Conservation (phyloP, 2,797 vertebrate species). For the Odontamblyopus lacepedii region DNA sequence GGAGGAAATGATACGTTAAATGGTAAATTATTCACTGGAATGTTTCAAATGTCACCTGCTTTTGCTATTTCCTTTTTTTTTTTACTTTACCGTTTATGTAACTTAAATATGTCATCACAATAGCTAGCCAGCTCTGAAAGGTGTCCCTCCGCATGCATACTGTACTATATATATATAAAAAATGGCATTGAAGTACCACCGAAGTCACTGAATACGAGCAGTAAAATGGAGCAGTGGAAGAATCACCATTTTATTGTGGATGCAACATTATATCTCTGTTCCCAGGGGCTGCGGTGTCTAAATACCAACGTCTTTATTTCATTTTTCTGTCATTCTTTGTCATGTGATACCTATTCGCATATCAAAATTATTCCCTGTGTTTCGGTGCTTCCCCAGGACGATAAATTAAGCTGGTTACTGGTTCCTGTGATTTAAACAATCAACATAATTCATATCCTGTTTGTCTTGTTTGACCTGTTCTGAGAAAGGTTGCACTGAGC, state of each 20-base stretch:
- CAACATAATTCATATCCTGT: not conserved
- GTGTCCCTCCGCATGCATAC: too few relatives aligned
- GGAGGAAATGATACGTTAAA: slow-evolving; percentile 82
- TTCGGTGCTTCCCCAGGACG: not conserved
- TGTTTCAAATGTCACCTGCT: slow-evolving; percentile 23
- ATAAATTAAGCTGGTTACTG: not conserved
- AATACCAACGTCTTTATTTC: not conserved
- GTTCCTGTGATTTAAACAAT: not conserved
- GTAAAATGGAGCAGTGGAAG: not conserved
- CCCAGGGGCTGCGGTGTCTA: not conserved
- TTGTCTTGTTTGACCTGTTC: not conserved
- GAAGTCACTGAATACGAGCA: too few relatives aligned
- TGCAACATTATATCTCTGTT: too few relatives aligned
- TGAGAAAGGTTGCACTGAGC: not conserved
- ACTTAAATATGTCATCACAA: slow-evolving; percentile 43
- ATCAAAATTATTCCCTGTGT: not conserved
- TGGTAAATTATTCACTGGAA: slow-evolving; percentile 76
- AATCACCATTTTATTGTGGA: not conserved
- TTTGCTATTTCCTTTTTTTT: slow-evolving; percentile 2
- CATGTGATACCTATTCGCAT: not conserved
- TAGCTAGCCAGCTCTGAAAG: slow-evolving; percentile 28
- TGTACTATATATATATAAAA: too few relatives aligned
- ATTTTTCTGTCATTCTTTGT: not conserved
- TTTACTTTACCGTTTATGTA: slow-evolving; percentile 31
- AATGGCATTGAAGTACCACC: too few relatives aligned